Conservation (phyloP, 2,888 invertebrate genomes). For the Nomada lathburiana region DNA sequence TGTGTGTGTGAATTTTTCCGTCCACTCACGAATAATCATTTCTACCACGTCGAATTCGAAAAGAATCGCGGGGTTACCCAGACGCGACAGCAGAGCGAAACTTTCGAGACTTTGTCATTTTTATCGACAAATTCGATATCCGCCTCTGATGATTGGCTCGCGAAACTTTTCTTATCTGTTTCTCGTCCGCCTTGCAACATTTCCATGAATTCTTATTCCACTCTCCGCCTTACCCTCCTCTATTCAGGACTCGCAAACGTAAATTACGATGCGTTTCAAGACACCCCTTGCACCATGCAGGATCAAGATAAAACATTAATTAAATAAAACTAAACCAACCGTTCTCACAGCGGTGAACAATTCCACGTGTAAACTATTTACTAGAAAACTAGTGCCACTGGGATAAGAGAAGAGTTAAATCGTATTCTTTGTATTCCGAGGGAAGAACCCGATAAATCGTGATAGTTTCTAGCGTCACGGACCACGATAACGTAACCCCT, state of each 20-base stretch:
- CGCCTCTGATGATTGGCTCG: conserved; percentile 77
- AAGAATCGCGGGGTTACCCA: conserved; percentile 34
- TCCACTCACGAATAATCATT: too few species aligned
- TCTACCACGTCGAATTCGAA: conserved; percentile 45
- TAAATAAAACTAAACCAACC: too few species aligned
- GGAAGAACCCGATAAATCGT: conserved; percentile 19
- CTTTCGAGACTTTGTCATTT: conserved; percentile 82
- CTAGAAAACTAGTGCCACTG: too few species aligned
- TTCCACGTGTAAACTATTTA: too few species aligned
- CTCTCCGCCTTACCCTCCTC: conserved; percentile 16
- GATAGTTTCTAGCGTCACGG: conserved; percentile 36
- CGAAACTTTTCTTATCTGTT: conserved; percentile 83
- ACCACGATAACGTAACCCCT: conserved; percentile 46
- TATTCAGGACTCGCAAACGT: conserved; percentile 53
- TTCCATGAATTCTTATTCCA: conserved; percentile 21
- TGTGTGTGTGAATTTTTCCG: too few species aligned
- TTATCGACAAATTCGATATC: conserved; percentile 81
- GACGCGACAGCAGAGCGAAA: conserved; percentile 58
- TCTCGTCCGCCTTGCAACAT: conserved; percentile 63
- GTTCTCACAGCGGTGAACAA: too few species aligned
- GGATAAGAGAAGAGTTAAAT: too few species aligned
- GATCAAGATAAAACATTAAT: background rate
- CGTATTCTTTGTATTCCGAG: background rate
- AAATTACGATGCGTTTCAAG: conserved; percentile 66
- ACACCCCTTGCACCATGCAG: conserved; percentile 48